Conservation (phyloP, 2,888 invertebrate genomes). For the Unio delphinus region DNA sequence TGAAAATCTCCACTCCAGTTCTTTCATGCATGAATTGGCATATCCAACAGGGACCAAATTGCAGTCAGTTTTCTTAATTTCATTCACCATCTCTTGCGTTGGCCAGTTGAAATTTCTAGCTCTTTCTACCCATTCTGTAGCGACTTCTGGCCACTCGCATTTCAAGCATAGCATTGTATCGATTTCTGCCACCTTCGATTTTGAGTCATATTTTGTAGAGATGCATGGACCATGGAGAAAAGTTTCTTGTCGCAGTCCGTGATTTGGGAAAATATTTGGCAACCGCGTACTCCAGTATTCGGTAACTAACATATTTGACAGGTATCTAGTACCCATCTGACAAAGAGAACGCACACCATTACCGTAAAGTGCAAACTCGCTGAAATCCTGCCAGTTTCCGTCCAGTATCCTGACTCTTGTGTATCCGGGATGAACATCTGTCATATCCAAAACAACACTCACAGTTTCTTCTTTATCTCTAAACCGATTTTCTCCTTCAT, state of each 20-base stretch:
- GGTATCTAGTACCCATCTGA: background rate
- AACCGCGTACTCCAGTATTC: background rate
- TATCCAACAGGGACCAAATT: constrained; percentile 7
- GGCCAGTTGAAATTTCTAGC: constrained; percentile 2
- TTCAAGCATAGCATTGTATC: background rate
- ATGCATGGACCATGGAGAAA: constrained; percentile 1
- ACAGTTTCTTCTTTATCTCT: no score
- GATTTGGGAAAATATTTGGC: background rate
- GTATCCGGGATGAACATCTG: constrained; percentile 4
- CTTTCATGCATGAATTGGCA: background rate
- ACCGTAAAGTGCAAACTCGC: background rate
- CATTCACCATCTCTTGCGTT: background rate
- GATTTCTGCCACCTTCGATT: background rate
- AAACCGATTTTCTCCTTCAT: background rate
- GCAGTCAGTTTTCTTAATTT: background rate
- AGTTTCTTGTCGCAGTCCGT: background rate
- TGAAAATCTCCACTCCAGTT: constrained; percentile 8
- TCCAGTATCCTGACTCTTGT: background rate
- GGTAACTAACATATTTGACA: background rate
- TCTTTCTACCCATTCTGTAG: constrained; percentile 1
- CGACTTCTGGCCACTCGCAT: constrained; percentile 3
- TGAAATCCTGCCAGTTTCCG: background rate
- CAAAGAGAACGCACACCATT: constrained; percentile 1
- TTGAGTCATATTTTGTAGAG: background rate
- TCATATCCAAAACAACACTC: background rate